Evolutionary conservation across 2,888 invertebrate species (phyloP).

Genomic region (Axea sp.): DNA sequence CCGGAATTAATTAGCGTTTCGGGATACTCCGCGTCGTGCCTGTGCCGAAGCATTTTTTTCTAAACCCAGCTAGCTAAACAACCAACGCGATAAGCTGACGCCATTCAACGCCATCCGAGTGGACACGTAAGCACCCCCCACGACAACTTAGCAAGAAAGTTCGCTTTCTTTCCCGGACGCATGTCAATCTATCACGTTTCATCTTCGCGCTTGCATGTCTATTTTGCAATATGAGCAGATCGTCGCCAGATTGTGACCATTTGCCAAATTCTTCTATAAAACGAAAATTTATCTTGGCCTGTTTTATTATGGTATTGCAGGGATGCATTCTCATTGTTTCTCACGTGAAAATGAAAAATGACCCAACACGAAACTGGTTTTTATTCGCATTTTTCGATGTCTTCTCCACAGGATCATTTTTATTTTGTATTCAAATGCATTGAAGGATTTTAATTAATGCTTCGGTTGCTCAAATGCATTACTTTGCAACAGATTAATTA

Average conservation of each 20-base stretch:
- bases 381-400: too few species aligned
- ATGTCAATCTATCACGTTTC: conserved; percentile 46
- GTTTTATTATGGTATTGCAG: background rate
- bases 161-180: conserved; percentile 55
- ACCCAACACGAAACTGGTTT: too few species aligned
- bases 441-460: too few species aligned
- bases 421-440: too few species aligned
- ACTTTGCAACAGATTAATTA: too few species aligned
- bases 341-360: too few species aligned
- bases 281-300: conserved; percentile 7
- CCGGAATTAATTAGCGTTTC: conserved; percentile 77
- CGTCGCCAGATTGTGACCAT: conserved; percentile 22
- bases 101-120: conserved; percentile 68
- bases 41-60: conserved; percentile 71
- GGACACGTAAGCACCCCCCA: conserved; percentile 60
- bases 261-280: conserved; percentile 15
- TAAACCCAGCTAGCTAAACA: conserved; percentile 57
- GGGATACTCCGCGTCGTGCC: conserved; percentile 73
- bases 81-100: conserved; percentile 71
- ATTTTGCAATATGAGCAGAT: conserved; percentile 29
- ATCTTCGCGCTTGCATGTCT: conserved; percentile 50
- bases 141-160: conserved; percentile 58
- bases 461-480: too few species aligned
- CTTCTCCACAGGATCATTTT: too few species aligned
- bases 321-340: background rate